phyloP scores from a whole-genome alignment of 1,140 invertebrate species.

The Scaptodrosophila lebanonensis region DNA sequence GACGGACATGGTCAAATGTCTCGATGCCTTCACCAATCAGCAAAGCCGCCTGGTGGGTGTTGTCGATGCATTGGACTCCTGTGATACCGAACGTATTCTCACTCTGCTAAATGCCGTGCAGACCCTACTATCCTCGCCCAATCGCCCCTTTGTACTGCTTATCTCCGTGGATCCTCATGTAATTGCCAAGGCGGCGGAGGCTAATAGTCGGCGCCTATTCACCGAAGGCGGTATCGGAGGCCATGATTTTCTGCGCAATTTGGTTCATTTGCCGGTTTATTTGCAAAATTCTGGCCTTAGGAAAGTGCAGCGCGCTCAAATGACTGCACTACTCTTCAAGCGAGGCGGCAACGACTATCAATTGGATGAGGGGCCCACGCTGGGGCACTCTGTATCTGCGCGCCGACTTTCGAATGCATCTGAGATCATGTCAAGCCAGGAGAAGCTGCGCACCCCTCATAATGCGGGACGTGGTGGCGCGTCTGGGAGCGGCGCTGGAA shows the following conservation, averaged over 20 bases:
- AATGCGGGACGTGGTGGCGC: conserved; percentile 77
- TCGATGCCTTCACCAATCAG: conserved; percentile 93
- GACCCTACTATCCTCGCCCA: conserved; percentile 93
- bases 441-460: conserved; percentile 80
- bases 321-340: conserved; percentile 81
- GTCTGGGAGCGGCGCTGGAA: conserved; percentile 78
- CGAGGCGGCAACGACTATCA: conserved; percentile 58
- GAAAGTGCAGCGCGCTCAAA: conserved; percentile 91
- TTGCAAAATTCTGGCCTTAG: conserved; percentile 96
- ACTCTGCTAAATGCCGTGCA: conserved; percentile 95
- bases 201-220: conserved; percentile 90
- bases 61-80: conserved; percentile 97
- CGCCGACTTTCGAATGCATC: conserved; percentile 88
- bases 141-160: conserved; percentile 94
- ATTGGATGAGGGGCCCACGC: conserved; percentile 69
- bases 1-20: conserved; percentile 90
- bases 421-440: conserved; percentile 86
- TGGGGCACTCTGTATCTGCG: conserved; percentile 82
- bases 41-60: conserved; percentile 96
- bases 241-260: conserved; percentile 95
- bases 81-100: conserved; percentile 97
- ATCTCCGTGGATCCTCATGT: conserved; percentile 98
- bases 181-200: conserved; percentile 96
- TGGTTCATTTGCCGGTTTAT: conserved; percentile 98
- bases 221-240: conserved; percentile 93